Conservation (phyloP, 2,888 invertebrate species). For the Lasioglossum morio region DNA sequence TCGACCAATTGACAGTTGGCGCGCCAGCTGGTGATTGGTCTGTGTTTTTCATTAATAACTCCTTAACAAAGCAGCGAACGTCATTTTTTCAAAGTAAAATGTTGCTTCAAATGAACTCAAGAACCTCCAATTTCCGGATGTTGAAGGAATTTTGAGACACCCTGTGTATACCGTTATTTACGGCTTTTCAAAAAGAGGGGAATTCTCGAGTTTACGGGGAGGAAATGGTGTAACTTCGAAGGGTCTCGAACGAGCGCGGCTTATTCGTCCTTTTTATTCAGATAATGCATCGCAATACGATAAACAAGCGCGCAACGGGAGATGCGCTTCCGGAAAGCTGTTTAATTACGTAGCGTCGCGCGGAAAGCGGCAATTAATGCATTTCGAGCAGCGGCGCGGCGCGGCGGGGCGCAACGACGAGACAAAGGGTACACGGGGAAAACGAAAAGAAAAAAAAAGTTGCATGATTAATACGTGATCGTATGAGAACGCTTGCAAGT, state of each 20-base stretch:
- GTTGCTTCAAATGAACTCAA: no score
- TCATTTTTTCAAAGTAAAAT: no score
- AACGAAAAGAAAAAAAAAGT: neutral
- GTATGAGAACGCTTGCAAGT: neutral
- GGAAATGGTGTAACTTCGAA: neutral
- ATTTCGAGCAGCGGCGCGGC: neutral
- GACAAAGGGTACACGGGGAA: neutral
- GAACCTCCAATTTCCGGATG: no score
- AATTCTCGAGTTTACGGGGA: neutral
- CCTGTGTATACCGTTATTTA: neutral
- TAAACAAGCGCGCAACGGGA: neutral
- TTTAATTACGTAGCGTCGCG: slow-evolving; percentile 13
- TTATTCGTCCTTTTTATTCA: neutral
- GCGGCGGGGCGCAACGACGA: slow-evolving; percentile 5
- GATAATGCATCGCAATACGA: neutral
- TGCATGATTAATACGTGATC: slow-evolving; percentile 12
- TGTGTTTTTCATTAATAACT: no score
- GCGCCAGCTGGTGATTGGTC: no score
- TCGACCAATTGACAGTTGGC: no score
- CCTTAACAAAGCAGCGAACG: no score
- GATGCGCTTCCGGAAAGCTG: neutral
- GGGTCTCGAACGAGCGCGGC: neutral
- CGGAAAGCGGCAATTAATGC: slow-evolving; percentile 24
- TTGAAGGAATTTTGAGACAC: no score
- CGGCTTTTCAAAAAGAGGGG: no score